These are phyloP conservation scores for Macrostomum lignano DNA, from an alignment of 1,140 invertebrate genomes.

Conservation along the genomic window DNA sequence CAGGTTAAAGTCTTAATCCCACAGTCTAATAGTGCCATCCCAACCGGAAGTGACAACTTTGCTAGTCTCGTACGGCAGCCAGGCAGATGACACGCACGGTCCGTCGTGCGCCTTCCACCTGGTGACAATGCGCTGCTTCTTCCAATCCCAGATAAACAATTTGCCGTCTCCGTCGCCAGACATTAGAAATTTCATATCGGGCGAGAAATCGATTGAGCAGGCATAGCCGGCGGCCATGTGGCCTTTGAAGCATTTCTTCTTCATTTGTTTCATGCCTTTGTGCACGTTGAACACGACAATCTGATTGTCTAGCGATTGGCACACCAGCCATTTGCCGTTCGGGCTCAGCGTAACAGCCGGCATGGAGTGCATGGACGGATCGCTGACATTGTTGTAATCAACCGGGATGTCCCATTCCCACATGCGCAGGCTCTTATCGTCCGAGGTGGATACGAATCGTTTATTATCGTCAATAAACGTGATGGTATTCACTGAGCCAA, in stretches of 20 bases:
- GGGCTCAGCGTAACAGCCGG: constrained; percentile 70
- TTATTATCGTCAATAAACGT: constrained; percentile 96
- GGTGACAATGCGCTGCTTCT: constrained; percentile 79
- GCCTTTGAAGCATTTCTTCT: constrained; percentile 84
- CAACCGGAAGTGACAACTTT: constrained; percentile 80
- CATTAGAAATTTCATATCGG: constrained; percentile 92
- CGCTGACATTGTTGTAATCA: constrained; percentile 63
- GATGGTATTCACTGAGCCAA: constrained; percentile 89
- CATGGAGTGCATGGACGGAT: constrained; percentile 96
- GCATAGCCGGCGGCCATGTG: constrained; percentile 97
- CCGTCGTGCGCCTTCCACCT: constrained; percentile 97
- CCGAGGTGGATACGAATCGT: constrained; percentile 83
- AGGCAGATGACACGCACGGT: constrained; percentile 67
- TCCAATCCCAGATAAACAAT: constrained; percentile 97
- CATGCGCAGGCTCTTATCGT: constrained; percentile 87
- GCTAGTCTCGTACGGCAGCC: constrained; percentile 96
- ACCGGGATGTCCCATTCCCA: constrained; percentile 65
- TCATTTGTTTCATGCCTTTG: constrained; percentile 81
- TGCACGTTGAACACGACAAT: constrained; percentile 85
- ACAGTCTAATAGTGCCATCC: constrained; percentile 91
- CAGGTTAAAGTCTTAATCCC: constrained; percentile 55
- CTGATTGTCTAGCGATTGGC: constrained; percentile 97
- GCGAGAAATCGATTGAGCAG: constrained; percentile 79
- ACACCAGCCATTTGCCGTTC: constrained; percentile 93
- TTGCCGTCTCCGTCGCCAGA: constrained; percentile 99